These are phyloP conservation scores for Diachrysia chrysitis DNA, from an alignment of 2,888 invertebrate genomes.

Conservation along the genomic window DNA sequence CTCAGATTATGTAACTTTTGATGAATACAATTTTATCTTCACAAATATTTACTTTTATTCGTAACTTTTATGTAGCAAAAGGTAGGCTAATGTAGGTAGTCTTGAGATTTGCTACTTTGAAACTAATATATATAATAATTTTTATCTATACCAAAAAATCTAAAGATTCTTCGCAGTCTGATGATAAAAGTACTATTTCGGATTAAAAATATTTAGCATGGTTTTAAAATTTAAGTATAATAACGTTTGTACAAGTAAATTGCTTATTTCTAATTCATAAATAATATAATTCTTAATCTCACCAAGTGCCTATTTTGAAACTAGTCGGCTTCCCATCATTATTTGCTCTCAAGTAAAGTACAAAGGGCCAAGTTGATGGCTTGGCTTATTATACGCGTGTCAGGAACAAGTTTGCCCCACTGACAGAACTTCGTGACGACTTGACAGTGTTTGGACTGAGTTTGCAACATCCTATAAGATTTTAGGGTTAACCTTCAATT, in stretches of 20 bases:
- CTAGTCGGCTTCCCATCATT: slow-evolving; percentile 13
- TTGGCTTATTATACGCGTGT: slow-evolving; percentile 34
- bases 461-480: slow-evolving; percentile 26
- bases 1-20: background rate
- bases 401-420: slow-evolving; percentile 40
- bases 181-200: too few species aligned
- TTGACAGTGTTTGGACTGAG: slow-evolving; percentile 40
- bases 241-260: too few species aligned
- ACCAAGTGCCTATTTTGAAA: background rate
- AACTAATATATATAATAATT: too few species aligned
- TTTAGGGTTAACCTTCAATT: slow-evolving; percentile 30
- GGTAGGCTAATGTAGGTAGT: background rate
- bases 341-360: slow-evolving; percentile 19
- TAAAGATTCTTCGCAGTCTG: too few species aligned
- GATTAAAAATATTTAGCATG: too few species aligned
- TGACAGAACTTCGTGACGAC: slow-evolving; percentile 44
- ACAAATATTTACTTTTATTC: slow-evolving; percentile 7
- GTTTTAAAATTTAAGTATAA: too few species aligned
- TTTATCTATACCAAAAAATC: too few species aligned
- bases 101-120: background rate
- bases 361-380: slow-evolving; percentile 16
- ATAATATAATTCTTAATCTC: background rate
- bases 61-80: background rate
- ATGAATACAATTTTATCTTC: background rate
- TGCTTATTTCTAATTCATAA: too few species aligned